Percentiles rank a stretch among this genome's conserved stretches.
phyloP scores from a whole-genome alignment of 2,113 vertebrate genomes.

The Nycticebus coucang region DNA sequence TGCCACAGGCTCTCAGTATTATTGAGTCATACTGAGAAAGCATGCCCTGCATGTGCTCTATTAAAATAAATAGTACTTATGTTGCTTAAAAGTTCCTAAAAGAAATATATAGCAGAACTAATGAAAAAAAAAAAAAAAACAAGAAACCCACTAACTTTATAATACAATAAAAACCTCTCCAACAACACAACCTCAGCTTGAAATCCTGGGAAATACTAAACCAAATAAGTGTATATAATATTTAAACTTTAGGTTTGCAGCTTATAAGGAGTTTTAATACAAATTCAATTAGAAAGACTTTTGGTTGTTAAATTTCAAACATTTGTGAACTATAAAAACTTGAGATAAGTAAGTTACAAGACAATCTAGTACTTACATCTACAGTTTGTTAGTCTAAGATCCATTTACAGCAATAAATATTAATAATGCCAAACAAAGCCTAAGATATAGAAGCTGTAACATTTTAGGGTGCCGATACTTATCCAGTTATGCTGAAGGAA shows the following conservation, averaged over 20 bases:
- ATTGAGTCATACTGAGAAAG: background rate
- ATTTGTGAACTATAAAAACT: constrained; percentile 15
- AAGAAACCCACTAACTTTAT: background rate
- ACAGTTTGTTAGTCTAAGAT: background rate
- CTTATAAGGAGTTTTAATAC: background rate
- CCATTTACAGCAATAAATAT: background rate
- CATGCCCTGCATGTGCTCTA: background rate
- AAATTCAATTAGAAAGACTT: background rate
- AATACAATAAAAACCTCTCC: background rate
- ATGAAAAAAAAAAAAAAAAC: background rate
- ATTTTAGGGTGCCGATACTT: background rate
- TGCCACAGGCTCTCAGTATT: background rate
- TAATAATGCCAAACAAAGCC: background rate
- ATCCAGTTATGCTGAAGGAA: background rate
- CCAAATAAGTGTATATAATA: background rate
- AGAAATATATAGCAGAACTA: background rate
- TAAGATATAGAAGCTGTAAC: background rate
- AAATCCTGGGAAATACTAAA: constrained; percentile 51
- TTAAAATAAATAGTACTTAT: constrained; percentile 6
- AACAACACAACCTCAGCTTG: constrained; percentile 47
- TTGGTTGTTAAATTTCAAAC: constrained; percentile 21
- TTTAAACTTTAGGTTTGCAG: background rate
- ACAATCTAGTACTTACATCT: background rate
- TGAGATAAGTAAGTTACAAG: background rate
- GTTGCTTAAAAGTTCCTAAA: background rate